Evolutionary conservation across 64 coral and sea anemone species (phyloP), one percentile per base, ranked within the genome.

Genomic region (Anthopleura sola): DNA sequence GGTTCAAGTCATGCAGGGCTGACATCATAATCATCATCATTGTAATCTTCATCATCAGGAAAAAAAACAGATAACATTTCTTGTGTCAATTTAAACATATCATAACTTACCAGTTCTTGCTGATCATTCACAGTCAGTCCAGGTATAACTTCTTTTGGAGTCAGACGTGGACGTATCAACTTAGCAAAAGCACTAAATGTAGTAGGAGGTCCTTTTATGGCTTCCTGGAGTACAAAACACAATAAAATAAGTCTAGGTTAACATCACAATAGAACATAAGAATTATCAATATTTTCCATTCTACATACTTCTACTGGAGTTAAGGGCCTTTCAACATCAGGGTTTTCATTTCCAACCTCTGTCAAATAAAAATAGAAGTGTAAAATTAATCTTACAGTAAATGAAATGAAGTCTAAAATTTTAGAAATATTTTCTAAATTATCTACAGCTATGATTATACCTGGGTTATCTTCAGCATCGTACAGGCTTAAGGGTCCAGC

Each of bases 281-380:
- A 53, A 53, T 13, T 14, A 34, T 14, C 12, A 32, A 31, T 71
- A 31, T 32, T 34, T 32, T 16, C 8, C 3, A 32, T 71, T 17
- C 17, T 56, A 3, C 54, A 16, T 88, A 93, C 91, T 46, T 98
- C 95, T 78, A 98, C 84, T 1, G 95, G 95, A 68, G 95, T 98
- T 14, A 98, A 75, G 23, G 95, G 92, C 60, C 95, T 91, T 81
- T 94, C 95, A 74, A 93, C 66, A 36, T 91, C 95, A 69, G 89
- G 92, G 55, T 98, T 98, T 81, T 94, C 92, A 87, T 92, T 96
- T 50, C 94, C 94, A 78, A 90, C 62, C 80, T 96, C 94, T 96
- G 53, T n/a, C 57, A 68, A 75, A 48, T 26, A 84, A 49, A 64
- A 26, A 23, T 34, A 85, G 33, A 36, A 81, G 55, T 15, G 36